These are phyloP conservation scores for Archocentrus centrarchus DNA, from an alignment of 2,113 vertebrate species.

Conservation along the genomic window DNA sequence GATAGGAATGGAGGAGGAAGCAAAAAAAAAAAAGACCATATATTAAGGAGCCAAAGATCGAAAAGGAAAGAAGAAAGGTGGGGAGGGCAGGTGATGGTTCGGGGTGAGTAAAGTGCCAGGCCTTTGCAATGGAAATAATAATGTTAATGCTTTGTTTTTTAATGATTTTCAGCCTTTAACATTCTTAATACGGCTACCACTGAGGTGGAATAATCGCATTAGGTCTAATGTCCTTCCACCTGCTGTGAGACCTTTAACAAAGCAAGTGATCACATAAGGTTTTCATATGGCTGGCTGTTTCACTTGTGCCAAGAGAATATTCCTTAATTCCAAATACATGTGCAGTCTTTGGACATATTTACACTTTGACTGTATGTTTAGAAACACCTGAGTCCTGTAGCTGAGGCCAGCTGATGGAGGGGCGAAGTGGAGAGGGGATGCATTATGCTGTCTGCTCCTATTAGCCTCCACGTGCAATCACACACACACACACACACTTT, in stretches of 20 bases:
- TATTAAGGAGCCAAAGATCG: conserved; percentile 18
- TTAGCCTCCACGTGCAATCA: conserved; percentile 15
- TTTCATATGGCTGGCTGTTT: neutral
- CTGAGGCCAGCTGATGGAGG: conserved; percentile 5
- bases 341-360: conserved; percentile 8
- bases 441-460: conserved; percentile 16
- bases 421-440: neutral
- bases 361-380: neutral
- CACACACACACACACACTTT: conserved; percentile 1
- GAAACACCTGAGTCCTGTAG: conserved; percentile 24
- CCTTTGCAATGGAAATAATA: neutral
- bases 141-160: neutral
- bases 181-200: neutral
- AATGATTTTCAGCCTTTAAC: neutral
- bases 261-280: conserved; percentile 17
- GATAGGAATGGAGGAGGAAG: conserved; percentile 8
- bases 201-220: conserved; percentile 18
- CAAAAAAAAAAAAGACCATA: neutral
- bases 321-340: conserved; percentile 22
- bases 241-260: conserved; percentile 23
- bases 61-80: neutral
- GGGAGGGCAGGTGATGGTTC: neutral
- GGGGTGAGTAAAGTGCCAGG: neutral
- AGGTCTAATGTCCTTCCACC: conserved; percentile 9
- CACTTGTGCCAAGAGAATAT: neutral